Percentiles rank a stretch among this genome's conserved stretches.
Evolutionary conservation across 2,888 invertebrate species (phyloP).

Genomic region (Chymomyza procnemis): DNA sequence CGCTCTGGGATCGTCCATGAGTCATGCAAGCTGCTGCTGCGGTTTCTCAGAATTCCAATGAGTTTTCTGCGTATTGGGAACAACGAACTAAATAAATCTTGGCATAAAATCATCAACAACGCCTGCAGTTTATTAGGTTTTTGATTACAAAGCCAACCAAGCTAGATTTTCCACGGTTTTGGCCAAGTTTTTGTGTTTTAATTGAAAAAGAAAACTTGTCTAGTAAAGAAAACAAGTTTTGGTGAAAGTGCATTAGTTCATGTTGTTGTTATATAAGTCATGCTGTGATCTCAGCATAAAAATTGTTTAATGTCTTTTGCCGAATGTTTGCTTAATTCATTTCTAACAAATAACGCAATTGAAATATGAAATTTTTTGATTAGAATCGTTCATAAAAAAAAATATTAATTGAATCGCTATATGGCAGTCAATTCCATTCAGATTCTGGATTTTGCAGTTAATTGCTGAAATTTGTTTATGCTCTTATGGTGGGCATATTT

Average conservation of each 20-base stretch:
- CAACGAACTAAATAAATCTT: background rate
- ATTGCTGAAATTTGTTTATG: background rate
- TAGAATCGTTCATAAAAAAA: background rate
- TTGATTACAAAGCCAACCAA: background rate
- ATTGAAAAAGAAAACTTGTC: conserved; percentile 39
- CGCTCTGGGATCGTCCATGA: conserved; percentile 32
- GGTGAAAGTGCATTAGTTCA: conserved; percentile 54
- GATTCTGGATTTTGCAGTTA: background rate
- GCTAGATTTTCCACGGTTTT: background rate
- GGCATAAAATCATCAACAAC: background rate
- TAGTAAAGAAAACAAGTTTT: conserved; percentile 1
- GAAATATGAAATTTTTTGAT: background rate
- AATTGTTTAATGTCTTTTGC: conserved; percentile 26
- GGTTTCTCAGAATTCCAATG: conserved; percentile 56
- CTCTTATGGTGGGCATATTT: background rate
- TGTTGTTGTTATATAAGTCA: conserved; percentile 48
- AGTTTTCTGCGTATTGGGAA: conserved; percentile 55
- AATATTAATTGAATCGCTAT: background rate
- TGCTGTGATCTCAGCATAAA: conserved; percentile 19
- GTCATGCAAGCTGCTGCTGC: conserved; percentile 30
- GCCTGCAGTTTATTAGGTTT: background rate
- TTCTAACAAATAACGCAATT: conserved; percentile 32
- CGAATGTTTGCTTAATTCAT: conserved; percentile 30
- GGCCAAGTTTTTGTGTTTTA: conserved; percentile 44
- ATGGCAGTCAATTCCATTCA: background rate